phyloP scores from a whole-genome alignment of 2,888 invertebrate species.

The Pasiphila rectangulata region DNA sequence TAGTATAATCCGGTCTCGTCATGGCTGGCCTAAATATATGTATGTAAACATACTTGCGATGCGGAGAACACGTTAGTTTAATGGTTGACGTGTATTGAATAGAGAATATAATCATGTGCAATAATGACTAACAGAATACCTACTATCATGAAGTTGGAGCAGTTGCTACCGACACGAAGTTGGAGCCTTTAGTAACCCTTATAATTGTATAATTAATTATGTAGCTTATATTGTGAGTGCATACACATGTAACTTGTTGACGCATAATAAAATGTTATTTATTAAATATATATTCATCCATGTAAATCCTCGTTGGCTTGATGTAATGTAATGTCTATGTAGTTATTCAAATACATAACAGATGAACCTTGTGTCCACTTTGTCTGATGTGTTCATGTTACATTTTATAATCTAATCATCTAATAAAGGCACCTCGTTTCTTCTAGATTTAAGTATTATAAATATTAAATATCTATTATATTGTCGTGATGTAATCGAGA shows the following conservation, averaged over 20 bases:
- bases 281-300: constrained; percentile 43
- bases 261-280: constrained; percentile 70
- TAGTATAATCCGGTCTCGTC: constrained; percentile 36
- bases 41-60: constrained; percentile 31
- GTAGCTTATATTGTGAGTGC: constrained; percentile 59
- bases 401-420: constrained; percentile 40
- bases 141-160: constrained; percentile 57
- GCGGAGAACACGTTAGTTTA: constrained; percentile 40
- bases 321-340: constrained; percentile 54
- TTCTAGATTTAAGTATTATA: constrained; percentile 61
- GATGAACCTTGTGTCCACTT: constrained; percentile 36
- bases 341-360: constrained; percentile 33
- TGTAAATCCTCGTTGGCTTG: constrained; percentile 67
- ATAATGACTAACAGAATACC: constrained; percentile 59
- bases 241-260: constrained; percentile 65
- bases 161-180: constrained; percentile 49
- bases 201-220: too few relatives aligned
- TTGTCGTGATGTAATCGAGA: constrained; percentile 64
- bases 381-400: constrained; percentile 36
- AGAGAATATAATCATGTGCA: constrained; percentile 60
- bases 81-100: constrained; percentile 47
- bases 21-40: constrained; percentile 40
- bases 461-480: constrained; percentile 49
- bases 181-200: constrained; percentile 61
- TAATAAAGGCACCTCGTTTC: constrained; percentile 53